Evolutionary conservation across 1,140 invertebrate genomes (phyloP), one percentile per base, ranked within the genome.

Genomic region (Chironomus striatipennis): DNA sequence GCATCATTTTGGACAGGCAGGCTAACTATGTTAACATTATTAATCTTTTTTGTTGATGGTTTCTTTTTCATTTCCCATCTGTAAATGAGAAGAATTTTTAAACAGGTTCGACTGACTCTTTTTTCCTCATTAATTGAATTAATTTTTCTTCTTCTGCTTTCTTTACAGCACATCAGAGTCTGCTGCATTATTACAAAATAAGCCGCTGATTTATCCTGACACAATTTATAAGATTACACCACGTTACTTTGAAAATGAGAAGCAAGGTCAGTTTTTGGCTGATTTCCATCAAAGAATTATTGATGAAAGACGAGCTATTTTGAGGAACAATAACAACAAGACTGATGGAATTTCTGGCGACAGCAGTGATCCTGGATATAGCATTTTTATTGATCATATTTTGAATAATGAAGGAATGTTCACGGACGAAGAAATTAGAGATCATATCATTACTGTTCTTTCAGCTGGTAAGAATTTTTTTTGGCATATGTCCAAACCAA

Each of bases 381-480:
- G 18, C 20, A 70, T 70, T 21, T 70, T 70, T 10, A 70, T 70
- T 10, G 65, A 70, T 20, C 65, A 70, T 70, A 70, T 70, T 70
- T 70, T 70, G 18, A 70, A 70, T 21, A 70, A 70, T 20, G 65
- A 70, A 70, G 17, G 17, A 17, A 70, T 70, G 65, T 70, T 70
- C 20, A 70, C 65, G 20, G 65, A 70, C 18, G 5, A 7, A 9
- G 65, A 70, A 18, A 70, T 70, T 20, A 0, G 20, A 21, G 65
- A 70, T 70, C 65, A 70, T 70, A 17, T 70, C 65, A 70, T 70
- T 17, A 70, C 65, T 70, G 17, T 70, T 20, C 20, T 70, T 7
- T 70, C 65, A 10, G 65, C 65, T 9, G 65, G 65, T 70, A 70
- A 70, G 17, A 47, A 12, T 15, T 12, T 12, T 47, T 47, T 47